Conservation (phyloP, 2,797 vertebrate species). For the Aphelocoma californica region DNA sequence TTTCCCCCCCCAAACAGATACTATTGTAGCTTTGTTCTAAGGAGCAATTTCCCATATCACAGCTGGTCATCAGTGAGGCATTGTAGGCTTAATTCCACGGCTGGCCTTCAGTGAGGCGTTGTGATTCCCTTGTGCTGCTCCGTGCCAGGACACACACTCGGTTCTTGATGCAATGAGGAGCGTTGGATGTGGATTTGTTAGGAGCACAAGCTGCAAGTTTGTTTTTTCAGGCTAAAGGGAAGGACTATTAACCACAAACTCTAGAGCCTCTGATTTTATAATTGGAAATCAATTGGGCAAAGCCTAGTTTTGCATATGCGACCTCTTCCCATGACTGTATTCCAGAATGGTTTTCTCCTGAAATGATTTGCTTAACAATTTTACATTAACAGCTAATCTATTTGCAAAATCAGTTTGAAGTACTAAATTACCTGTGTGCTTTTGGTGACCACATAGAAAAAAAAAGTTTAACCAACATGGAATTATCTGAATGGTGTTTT, state of each 20-base stretch:
- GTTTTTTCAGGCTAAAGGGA: conserved; percentile 36
- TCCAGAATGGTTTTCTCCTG: conserved; percentile 42
- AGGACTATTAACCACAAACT: conserved; percentile 67
- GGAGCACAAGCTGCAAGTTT: not conserved
- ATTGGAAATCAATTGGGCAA: conserved; percentile 76
- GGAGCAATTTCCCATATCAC: conserved; percentile 62
- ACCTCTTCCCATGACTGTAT: conserved; percentile 36
- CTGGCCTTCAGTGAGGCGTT: conserved; percentile 54
- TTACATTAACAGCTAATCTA: conserved; percentile 51
- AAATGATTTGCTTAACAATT: conserved; percentile 60
- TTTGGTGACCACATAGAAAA: not conserved
- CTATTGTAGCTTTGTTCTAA: conserved; percentile 60
- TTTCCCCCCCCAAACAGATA: not conserved
- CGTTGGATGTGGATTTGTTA: not conserved
- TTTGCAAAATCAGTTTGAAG: conserved; percentile 57
- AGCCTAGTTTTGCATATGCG: conserved; percentile 68
- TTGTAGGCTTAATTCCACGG: conserved; percentile 60
- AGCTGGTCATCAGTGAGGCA: conserved; percentile 66
- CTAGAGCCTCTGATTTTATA: conserved; percentile 65
- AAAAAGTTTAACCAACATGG: not conserved
- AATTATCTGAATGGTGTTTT: not conserved
- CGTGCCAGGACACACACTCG: conserved; percentile 23
- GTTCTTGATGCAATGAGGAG: not conserved
- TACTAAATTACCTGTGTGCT: conserved; percentile 29
- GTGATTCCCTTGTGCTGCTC: conserved; percentile 51